Base-by-base conservation (phyloP, 2,888 invertebrate genomes). In the Sthenelais limicola region DNA sequence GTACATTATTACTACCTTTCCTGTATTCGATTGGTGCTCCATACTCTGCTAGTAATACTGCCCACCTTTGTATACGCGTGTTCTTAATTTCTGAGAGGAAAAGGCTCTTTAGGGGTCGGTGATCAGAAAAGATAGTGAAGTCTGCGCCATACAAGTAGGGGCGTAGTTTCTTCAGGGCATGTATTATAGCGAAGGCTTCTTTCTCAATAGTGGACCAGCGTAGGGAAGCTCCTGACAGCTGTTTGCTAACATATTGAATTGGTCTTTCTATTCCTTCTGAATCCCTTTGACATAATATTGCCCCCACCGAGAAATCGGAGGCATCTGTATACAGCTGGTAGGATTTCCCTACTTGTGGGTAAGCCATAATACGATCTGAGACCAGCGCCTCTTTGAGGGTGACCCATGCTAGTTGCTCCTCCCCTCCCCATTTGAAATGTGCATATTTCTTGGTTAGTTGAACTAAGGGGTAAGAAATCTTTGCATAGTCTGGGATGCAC, bases 291-390 rank as follows among this genome's bases (percentile, higher is more conserved):
- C 18, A n/a, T 1, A 70, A 32, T 18, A 70, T 58, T 7, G 21
- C 72, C 18, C 72, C 72, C 4, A 71, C 67, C 12, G 47, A 18
- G 3, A 26, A 30, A 21, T 47, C 67, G 26, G 33, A 66, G 3
- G 48, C 67, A 21, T 71, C 67, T 32, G 72, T 71, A 12, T 62
- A 30, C 2, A 71, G 66, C 24, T 33, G 18, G 66, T 33, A 71
- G 18, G 67, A 48, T 1, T 67, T 68, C 15, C 47, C 49, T 24
- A 32, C 12, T 7, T 32, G 0, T 7, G 72, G 72, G 9, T 28
- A 26, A 15, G 62, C 32, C 67, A 71, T 30, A 12, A 71, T 43
- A n/a, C 21, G 26, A 18, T 47, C 35, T 67, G 66, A 49, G 12
- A 68, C 30, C 15, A 71, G 30, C 18, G 47, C 38, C 12, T 21